phyloP scores from a whole-genome alignment of 2,797 vertebrate species.

The Ctenopoma kingsleyae region DNA sequence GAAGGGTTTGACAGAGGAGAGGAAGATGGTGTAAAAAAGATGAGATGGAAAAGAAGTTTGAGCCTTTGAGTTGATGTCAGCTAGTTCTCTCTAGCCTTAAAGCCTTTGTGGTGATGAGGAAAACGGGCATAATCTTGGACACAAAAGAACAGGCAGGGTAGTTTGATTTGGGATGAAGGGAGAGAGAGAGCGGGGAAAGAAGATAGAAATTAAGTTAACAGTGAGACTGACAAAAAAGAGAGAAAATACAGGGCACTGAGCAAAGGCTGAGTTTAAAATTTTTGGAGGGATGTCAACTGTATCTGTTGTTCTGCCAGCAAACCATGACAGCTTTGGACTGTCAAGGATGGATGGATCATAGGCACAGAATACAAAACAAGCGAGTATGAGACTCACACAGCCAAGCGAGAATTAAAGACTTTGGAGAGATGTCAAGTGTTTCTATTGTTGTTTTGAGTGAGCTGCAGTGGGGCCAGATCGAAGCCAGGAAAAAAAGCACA shows the following conservation, averaged over 20 bases:
- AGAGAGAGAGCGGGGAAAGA: neutral
- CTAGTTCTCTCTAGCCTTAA: constrained; percentile 22
- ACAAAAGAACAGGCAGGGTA: constrained; percentile 32
- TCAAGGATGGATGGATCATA: constrained; percentile 45
- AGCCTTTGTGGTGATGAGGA: constrained; percentile 33
- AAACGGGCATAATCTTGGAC: constrained; percentile 29
- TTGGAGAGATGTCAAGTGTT: constrained; percentile 65
- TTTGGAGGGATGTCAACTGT: constrained; percentile 62
- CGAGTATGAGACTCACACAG: constrained; percentile 22
- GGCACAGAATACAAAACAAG: constrained; percentile 57
- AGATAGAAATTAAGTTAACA: constrained; percentile 28
- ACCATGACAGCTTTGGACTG: constrained; percentile 45
- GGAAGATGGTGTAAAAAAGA: constrained; percentile 40
- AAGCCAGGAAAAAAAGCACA: constrained; percentile 38
- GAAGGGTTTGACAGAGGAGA: constrained; percentile 37
- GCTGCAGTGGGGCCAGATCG: constrained; percentile 9
- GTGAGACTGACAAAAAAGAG: constrained; percentile 43
- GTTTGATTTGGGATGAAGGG: constrained; percentile 26
- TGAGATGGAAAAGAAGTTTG: constrained; percentile 42
- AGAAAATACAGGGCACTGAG: constrained; percentile 53
- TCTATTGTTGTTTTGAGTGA: constrained; percentile 49
- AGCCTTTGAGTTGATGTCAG: constrained; percentile 59
- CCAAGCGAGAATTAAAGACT: constrained; percentile 57
- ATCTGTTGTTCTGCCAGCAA: constrained; percentile 62
- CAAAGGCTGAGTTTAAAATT: constrained; percentile 45